These are phyloP conservation scores for Spea hammondii DNA, from an alignment of 2,797 vertebrate genomes.

Conservation along the genomic window DNA sequence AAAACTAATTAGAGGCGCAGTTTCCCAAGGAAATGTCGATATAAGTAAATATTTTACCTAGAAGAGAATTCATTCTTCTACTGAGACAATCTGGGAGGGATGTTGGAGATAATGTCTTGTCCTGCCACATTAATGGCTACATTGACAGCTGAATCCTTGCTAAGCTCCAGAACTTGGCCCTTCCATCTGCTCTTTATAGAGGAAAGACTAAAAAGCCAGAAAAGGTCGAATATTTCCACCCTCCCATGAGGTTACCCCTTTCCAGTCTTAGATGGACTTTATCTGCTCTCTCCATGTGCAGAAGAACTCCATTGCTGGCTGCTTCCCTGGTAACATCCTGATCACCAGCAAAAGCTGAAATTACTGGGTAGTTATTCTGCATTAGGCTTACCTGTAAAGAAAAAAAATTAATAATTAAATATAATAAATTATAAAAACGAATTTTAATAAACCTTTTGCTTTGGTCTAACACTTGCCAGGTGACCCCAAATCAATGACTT, in stretches of 20 bases:
- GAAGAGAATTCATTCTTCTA: constrained; percentile 79
- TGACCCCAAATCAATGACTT: too few species aligned
- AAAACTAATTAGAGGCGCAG: constrained; percentile 81
- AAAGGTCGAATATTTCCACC: constrained; percentile 99
- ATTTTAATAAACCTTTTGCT: too few species aligned
- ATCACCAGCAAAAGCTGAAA: constrained; percentile 97
- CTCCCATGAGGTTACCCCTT: constrained; percentile 96
- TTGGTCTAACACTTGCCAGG: too few species aligned
- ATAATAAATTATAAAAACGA: too few species aligned
- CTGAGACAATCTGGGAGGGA: constrained; percentile 70
- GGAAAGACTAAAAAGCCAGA: constrained; percentile 99
- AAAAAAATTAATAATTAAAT: constrained; percentile 49
- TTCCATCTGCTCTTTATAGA: constrained; percentile 77
- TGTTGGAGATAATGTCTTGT: constrained; percentile 72
- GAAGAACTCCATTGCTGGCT: constrained; percentile 95
- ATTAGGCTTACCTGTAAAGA: constrained; percentile 91
- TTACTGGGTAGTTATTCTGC: constrained; percentile 97
- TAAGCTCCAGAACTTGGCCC: constrained; percentile 36
- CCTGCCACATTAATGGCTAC: constrained; percentile 69
- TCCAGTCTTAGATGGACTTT: constrained; percentile 97
- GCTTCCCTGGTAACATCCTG: constrained; percentile 98
- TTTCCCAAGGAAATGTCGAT: constrained; percentile 84
- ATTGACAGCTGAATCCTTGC: constrained; percentile 63
- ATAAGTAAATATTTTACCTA: constrained; percentile 77
- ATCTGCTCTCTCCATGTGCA: constrained; percentile 96